phyloP scores from a whole-genome alignment of 2,113 vertebrate species.

The Naja naja region DNA sequence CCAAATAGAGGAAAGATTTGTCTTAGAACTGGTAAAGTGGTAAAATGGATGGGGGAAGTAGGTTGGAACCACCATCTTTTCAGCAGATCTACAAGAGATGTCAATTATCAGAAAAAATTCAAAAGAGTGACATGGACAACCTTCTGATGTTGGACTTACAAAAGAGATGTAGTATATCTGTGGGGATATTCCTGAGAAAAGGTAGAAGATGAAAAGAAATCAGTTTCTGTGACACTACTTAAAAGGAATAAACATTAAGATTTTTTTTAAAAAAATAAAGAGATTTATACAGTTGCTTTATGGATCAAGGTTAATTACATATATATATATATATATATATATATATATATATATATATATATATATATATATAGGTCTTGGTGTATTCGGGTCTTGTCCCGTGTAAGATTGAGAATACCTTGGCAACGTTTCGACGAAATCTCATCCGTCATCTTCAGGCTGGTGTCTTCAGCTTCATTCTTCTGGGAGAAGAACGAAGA shows the following conservation, averaged over 20 bases:
- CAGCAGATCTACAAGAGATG: not conserved
- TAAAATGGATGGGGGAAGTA: not conserved
- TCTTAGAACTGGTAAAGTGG: not conserved
- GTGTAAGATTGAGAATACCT: too few relatives aligned
- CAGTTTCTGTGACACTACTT: not conserved
- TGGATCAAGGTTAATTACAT: not conserved
- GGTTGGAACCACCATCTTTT: not conserved
- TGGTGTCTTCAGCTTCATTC: too few relatives aligned
- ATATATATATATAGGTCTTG: too few relatives aligned
- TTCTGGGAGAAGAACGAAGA: too few relatives aligned
- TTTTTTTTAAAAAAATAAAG: not conserved
- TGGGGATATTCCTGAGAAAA: not conserved
- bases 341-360: too few relatives aligned
- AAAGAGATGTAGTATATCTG: not conserved
- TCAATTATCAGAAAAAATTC: conserved; percentile 12
- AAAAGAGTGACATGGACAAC: not conserved
- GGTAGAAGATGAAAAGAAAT: not conserved
- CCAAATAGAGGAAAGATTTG: not conserved
- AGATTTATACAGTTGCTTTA: not conserved
- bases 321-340: too few relatives aligned
- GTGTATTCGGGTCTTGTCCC: too few relatives aligned
- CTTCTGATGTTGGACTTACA: not conserved
- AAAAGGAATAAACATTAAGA: not conserved
- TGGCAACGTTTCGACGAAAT: too few relatives aligned
- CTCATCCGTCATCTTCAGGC: too few relatives aligned